Evolutionary conservation across 2,888 invertebrate genomes (phyloP), one percentile per base, ranked within the genome.

Genomic region (Tipula helvola): DNA sequence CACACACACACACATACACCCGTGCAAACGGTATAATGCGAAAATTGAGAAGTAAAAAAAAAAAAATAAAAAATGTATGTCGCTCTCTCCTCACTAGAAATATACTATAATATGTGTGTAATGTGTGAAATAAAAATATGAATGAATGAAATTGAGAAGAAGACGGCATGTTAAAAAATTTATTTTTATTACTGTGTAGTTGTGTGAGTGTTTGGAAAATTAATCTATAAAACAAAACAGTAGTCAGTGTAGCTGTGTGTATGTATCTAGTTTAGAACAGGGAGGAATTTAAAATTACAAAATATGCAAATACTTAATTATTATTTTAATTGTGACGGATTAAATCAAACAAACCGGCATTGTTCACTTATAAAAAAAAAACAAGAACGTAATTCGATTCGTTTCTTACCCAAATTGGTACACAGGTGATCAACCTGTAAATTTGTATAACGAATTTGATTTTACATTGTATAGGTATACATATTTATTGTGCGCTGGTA

Each of bases 341-440:
- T 7, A 71, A 10, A 18, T 71, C 18, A 71, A 71, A 71, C 10
- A 71, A 71, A 57, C 16, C 52, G 52, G 52, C 52, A 57, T 57
- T 57, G 52, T 57, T 57, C n/a, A 16, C 16, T 16, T 57, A 16
- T 2, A 5, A 57, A 10, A 71, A 71, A 71, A 71, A 28, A 28
- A 28, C 28, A 28, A 28, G 28, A 28, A 28, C 28, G 28, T 28
- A 28, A 71, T 28, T 71, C 71, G 28, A 71, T 71, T 28, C 71
- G 71, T 71, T 71, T 71, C 71, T 71, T 57, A 71, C 28, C 28
- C 18, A 71, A 71, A 71, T 71, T 28, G 28, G 71, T 71, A 71
- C 71, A 71, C 71, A 71, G 71, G 71, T 71, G 71, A 71, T 71
- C 71, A 71, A 71, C 71, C 71, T 71, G 71, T 71, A 71, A 71